Percentiles rank a stretch among this genome's conserved stretches.
Evolutionary conservation across 2,113 vertebrate species (phyloP).

Genomic region (Ursus arctos): DNA sequence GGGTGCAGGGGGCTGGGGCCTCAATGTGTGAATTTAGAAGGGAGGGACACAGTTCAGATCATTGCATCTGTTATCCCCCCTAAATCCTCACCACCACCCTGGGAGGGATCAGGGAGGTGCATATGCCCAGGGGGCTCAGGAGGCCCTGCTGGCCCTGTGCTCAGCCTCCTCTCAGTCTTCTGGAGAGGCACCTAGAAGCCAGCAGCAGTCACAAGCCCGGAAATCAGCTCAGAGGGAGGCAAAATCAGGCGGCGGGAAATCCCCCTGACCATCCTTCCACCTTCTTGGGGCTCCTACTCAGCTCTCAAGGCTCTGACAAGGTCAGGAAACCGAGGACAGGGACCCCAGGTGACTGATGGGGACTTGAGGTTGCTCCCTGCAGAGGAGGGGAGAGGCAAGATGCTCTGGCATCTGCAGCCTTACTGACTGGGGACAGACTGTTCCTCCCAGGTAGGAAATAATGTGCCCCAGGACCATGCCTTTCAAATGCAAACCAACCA

Average conservation of each 20-base stretch:
- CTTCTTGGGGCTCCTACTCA: background rate
- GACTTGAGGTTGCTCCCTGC: background rate
- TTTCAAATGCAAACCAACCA: background rate
- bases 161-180: background rate
- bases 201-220: background rate
- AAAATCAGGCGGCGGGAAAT: fast-evolving
- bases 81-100: background rate
- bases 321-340: background rate
- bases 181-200: background rate
- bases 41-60: background rate
- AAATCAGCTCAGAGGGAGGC: background rate
- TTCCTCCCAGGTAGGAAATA: background rate
- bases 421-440: background rate
- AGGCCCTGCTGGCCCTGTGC: background rate
- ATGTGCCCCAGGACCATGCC: background rate
- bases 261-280: background rate
- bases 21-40: background rate
- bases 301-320: background rate
- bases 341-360: background rate
- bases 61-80: fast-evolving
- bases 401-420: background rate
- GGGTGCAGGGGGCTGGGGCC: background rate
- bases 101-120: background rate
- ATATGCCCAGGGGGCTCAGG: background rate
- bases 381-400: background rate